Evolutionary conservation across 2,113 vertebrate species (phyloP).

Genomic region (human (Homo sapiens)): DNA sequence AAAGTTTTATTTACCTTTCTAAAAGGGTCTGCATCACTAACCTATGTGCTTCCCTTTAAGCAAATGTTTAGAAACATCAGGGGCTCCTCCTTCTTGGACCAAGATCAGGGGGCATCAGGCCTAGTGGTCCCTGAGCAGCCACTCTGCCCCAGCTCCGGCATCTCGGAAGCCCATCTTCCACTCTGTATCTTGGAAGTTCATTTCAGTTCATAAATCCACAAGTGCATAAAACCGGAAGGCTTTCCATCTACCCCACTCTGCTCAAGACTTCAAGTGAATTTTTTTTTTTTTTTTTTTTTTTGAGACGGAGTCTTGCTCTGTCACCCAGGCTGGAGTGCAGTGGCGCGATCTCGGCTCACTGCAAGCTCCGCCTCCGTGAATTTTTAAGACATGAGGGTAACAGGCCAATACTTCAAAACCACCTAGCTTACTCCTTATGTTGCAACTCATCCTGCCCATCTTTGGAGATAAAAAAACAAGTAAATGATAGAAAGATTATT

Average conservation of each 20-base stretch:
- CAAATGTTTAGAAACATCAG: not conserved
- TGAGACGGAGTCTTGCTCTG: too few relatives aligned
- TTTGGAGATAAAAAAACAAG: not conserved
- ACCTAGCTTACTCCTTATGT: not conserved
- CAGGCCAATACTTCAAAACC: not conserved
- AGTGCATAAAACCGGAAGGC: not conserved
- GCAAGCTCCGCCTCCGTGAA: too few relatives aligned
- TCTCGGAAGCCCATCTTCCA: not conserved
- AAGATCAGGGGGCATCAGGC: not conserved
- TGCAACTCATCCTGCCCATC: not conserved
- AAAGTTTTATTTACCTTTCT: not conserved
- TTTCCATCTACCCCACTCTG: not conserved
- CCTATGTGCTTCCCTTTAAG: not conserved
- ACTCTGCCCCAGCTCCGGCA: not conserved
- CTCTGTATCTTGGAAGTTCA: not conserved
- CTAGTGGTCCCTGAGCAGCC: not conserved
- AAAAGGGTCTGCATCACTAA: fast-evolving
- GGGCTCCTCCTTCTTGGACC: not conserved
- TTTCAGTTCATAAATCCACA: not conserved
- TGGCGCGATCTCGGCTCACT: too few relatives aligned
- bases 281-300: not conserved
- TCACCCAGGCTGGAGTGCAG: too few relatives aligned
- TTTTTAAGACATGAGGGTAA: not conserved
- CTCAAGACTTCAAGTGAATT: not conserved
- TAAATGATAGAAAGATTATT: not conserved